These are phyloP conservation scores for Dicaeum eximium DNA, from an alignment of 2,113 vertebrate genomes.

Conservation along the genomic window DNA sequence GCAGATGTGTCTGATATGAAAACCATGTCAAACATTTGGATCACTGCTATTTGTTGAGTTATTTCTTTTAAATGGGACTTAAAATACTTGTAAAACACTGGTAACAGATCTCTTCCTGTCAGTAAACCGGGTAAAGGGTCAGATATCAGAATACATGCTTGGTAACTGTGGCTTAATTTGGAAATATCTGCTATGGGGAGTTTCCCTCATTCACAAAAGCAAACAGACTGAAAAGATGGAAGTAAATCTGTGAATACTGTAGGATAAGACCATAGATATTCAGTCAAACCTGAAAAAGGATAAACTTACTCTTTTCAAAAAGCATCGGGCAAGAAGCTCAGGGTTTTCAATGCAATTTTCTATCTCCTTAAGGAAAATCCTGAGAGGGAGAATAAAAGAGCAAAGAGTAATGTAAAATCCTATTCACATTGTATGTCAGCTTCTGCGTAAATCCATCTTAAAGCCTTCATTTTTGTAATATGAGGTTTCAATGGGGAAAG, in stretches of 20 bases:
- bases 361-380: constrained; percentile 90
- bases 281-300: not conserved
- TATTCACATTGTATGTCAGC: not conserved
- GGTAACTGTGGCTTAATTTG: not conserved
- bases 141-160: not conserved
- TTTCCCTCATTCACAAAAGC: not conserved
- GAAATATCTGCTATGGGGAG: not conserved
- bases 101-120: not conserved
- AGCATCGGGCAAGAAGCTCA: constrained; percentile 87
- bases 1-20: not conserved
- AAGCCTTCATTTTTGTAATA: not conserved
- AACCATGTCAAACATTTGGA: not conserved
- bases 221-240: not conserved
- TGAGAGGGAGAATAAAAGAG: constrained; percentile 52
- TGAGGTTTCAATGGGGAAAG: not conserved
- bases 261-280: not conserved
- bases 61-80: not conserved
- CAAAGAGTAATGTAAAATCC: not conserved
- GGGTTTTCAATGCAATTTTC: constrained; percentile 89
- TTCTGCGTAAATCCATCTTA: not conserved
- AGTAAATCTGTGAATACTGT: not conserved
- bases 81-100: not conserved
- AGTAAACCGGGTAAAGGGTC: not conserved
- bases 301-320: constrained; percentile 90
- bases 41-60: not conserved